Conservation (phyloP, 2,797 vertebrate species). For the Rhinogobio ventralis region DNA sequence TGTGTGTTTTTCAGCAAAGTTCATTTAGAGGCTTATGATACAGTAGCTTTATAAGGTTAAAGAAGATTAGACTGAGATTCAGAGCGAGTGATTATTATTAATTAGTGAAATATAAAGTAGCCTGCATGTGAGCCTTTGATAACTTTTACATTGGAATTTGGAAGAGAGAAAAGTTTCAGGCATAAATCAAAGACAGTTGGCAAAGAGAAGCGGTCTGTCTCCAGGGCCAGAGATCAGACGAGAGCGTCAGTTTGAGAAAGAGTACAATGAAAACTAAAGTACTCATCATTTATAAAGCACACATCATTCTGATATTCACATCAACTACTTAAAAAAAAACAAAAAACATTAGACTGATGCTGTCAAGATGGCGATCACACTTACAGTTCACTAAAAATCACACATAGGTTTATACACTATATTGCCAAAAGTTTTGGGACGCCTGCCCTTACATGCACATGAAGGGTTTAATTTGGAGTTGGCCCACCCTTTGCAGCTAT, state of each 20-base stretch:
- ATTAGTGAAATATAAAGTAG: conserved; percentile 23
- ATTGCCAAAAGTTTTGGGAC: too few species aligned
- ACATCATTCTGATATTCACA: neutral
- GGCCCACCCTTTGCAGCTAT: too few species aligned
- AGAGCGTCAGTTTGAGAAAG: neutral
- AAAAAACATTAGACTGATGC: neutral
- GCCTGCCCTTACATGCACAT: too few species aligned
- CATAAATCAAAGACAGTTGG: conserved; percentile 29
- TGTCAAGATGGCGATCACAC: neutral
- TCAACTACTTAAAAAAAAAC: neutral
- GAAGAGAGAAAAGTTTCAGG: conserved; percentile 28
- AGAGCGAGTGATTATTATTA: neutral
- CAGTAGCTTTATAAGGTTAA: too few species aligned
- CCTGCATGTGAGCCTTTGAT: neutral
- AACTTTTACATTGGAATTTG: conserved; percentile 44
- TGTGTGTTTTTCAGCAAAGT: too few species aligned
- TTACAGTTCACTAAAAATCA: neutral
- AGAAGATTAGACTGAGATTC: neutral
- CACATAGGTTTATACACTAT: neutral
- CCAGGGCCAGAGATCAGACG: conserved; percentile 30
- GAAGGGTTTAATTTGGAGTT: too few species aligned
- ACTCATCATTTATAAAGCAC: neutral
- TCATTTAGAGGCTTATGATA: too few species aligned
- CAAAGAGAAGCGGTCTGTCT: conserved; percentile 8
- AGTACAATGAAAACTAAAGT: neutral